Conservation (phyloP, 2,888 invertebrate genomes). For the Brachyptera putata region DNA sequence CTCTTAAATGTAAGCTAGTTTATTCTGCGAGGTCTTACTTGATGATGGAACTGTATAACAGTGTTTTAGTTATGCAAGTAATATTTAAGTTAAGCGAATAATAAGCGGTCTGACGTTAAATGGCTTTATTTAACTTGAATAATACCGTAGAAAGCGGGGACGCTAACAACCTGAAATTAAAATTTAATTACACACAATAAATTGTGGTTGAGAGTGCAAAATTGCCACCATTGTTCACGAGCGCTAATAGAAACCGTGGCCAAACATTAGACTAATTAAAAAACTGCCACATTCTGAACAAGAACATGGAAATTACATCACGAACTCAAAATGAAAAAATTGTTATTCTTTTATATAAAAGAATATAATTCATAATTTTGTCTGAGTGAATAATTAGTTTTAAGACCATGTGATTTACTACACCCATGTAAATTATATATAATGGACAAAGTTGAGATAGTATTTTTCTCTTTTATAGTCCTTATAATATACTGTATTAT, state of each 20-base stretch:
- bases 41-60: background rate
- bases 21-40: too few relatives aligned
- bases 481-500: too few relatives aligned
- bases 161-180: conserved; percentile 42
- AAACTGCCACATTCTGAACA: conserved; percentile 17
- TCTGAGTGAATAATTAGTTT: background rate
- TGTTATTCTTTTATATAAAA: conserved; percentile 8
- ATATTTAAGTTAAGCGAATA: conserved; percentile 17
- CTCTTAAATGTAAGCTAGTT: too few relatives aligned
- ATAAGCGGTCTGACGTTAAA: conserved; percentile 17
- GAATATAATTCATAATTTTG: conserved; percentile 8
- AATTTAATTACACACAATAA: conserved; percentile 48
- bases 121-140: conserved; percentile 21
- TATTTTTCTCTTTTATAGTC: too few relatives aligned
- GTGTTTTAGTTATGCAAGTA: background rate
- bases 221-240: conserved; percentile 11
- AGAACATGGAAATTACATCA: conserved; percentile 21
- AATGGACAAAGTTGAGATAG: too few relatives aligned
- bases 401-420: background rate
- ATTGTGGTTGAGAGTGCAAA: conserved; percentile 35
- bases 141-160: conserved; percentile 27
- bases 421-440: too few relatives aligned
- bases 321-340: conserved; percentile 8
- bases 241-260: conserved; percentile 15
- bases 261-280: conserved; percentile 21